Percentiles rank a stretch among this genome's conserved stretches.
These are phyloP conservation scores for Macropus fuliginosus DNA, from an alignment of 2,797 vertebrate species.

Conservation along the genomic window DNA sequence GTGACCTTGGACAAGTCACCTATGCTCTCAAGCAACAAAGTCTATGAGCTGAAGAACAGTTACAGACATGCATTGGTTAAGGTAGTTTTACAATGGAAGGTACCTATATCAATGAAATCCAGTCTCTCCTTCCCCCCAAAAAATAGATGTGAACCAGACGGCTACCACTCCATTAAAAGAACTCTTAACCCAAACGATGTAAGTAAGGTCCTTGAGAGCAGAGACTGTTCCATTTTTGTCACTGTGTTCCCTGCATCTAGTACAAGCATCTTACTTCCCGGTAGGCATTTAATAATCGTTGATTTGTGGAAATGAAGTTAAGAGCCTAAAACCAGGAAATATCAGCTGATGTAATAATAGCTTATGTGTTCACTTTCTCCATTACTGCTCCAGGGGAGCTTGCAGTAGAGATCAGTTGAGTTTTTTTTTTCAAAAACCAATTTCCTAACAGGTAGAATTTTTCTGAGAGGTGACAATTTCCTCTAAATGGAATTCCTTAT, in stretches of 20 bases:
- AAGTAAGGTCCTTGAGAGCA: background rate
- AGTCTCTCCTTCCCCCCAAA: background rate
- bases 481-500: constrained; percentile 14
- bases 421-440: constrained; percentile 60
- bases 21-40: background rate
- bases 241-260: background rate
- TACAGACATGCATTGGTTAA: background rate
- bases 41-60: background rate
- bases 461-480: constrained; percentile 39
- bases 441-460: constrained; percentile 60
- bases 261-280: background rate
- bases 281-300: constrained; percentile 25
- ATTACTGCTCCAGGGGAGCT: constrained; percentile 57
- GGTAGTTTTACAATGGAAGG: background rate
- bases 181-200: background rate
- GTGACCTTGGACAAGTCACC: background rate
- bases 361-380: constrained; percentile 53
- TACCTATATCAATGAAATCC: background rate
- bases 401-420: constrained; percentile 27
- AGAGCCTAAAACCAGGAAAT: constrained; percentile 52
- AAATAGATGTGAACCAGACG: background rate
- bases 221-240: background rate
- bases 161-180: background rate
- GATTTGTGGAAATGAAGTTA: constrained; percentile 34
- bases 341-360: constrained; percentile 63